A percentile compares a stretch with the other conserved stretches of the same genome.
Conservation (phyloP, 2,113 vertebrate genomes). For the Bubo blakistoni region DNA sequence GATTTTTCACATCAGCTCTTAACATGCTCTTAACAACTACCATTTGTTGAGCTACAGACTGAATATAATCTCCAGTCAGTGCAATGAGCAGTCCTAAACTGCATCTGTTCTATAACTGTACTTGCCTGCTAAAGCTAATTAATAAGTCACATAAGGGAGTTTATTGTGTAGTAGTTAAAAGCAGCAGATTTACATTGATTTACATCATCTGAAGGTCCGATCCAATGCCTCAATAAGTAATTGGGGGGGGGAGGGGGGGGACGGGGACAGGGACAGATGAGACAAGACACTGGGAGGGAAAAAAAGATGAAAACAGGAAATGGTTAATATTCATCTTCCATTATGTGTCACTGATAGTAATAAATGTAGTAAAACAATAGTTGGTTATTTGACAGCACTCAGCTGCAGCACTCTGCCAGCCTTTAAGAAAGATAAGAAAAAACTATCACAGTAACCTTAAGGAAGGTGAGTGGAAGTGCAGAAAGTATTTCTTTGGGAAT, state of each 20-base stretch:
- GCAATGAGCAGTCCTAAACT: not conserved
- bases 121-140: not conserved
- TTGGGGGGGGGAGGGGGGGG: fast-evolving
- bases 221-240: not conserved
- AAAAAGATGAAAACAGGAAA: not conserved
- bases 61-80: not conserved
- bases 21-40: not conserved
- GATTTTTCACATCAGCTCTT: not conserved
- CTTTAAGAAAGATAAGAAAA: not conserved
- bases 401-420: not conserved
- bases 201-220: not conserved
- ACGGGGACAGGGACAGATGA: too few relatives aligned
- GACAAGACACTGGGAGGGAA: not conserved
- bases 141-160: not conserved
- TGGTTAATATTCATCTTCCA: not conserved
- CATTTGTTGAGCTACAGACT: not conserved
- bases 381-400: not conserved
- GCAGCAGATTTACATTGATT: not conserved
- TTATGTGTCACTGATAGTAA: not conserved
- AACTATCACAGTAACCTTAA: not conserved
- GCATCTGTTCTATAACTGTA: not conserved
- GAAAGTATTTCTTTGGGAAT: not conserved
- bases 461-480: not conserved
- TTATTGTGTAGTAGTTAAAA: not conserved
- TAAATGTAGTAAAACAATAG: not conserved